Evolutionary conservation across 2,113 vertebrate genomes (phyloP).

Genomic region (Motacilla tschutschensis): DNA sequence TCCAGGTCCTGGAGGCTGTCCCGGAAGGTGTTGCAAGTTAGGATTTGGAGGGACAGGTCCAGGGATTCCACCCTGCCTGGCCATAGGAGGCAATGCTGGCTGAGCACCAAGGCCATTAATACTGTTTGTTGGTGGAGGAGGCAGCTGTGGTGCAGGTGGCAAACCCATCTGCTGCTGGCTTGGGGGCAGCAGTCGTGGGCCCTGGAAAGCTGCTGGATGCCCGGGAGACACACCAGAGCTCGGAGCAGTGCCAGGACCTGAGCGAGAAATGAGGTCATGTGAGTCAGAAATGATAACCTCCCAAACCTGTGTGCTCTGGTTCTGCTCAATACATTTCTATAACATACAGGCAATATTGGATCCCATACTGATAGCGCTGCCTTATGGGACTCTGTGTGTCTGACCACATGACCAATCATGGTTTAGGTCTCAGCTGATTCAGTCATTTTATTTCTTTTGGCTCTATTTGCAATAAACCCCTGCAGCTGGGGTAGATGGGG

Average conservation of each 20-base stretch:
- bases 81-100: conserved; percentile 29
- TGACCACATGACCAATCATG: not conserved
- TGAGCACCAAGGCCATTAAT: conserved; percentile 67
- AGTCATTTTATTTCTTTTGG: not conserved
- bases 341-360: accelerated
- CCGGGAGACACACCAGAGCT: conserved; percentile 50
- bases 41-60: conserved; percentile 65
- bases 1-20: conserved; percentile 70
- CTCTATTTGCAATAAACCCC: not conserved
- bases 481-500: not conserved
- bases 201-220: conserved; percentile 64
- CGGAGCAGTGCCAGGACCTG: conserved; percentile 70
- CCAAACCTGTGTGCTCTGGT: not conserved
- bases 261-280: not conserved
- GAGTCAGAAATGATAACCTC: not conserved
- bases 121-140: conserved; percentile 65
- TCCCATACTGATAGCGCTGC: not conserved
- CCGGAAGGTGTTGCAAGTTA: conserved; percentile 75
- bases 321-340: not conserved
- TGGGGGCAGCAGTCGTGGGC: conserved; percentile 49
- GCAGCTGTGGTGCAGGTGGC: conserved; percentile 68
- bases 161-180: conserved; percentile 59
- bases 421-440: not conserved
- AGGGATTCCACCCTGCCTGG: conserved; percentile 71
- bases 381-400: not conserved